Conservation (phyloP, 92 coral and sea anemone species). For the Blastomussa wellsi region DNA sequence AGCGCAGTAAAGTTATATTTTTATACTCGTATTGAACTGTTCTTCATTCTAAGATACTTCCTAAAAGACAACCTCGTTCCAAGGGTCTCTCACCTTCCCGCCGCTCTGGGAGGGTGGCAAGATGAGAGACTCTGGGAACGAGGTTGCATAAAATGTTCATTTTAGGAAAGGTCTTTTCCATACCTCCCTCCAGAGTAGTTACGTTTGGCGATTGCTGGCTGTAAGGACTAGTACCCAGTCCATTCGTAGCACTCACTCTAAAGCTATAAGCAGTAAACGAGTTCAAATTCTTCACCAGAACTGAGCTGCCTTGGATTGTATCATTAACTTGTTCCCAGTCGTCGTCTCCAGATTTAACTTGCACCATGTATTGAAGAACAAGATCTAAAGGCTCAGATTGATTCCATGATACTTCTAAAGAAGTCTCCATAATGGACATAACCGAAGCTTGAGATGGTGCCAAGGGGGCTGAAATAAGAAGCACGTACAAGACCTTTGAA, state of each 20-base stretch:
- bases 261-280: constrained; percentile 69
- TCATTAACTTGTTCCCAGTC: constrained; percentile 67
- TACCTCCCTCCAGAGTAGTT: constrained; percentile 68
- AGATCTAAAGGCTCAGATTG: constrained; percentile 58
- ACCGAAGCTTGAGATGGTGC: constrained; percentile 54
- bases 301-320: constrained; percentile 41
- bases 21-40: no score
- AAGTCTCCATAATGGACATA: constrained; percentile 59
- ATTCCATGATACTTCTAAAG: constrained; percentile 76
- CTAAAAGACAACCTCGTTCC: no score
- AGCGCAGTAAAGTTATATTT: no score
- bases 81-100: no score
- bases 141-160: not conserved
- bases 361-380: constrained; percentile 63
- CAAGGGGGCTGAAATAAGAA: constrained; percentile 64
- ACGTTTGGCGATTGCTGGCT: constrained; percentile 61
- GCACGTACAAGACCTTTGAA: not conserved
- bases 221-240: constrained; percentile 75
- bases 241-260: constrained; percentile 80
- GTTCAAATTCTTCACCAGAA: constrained; percentile 44
- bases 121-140: no score
- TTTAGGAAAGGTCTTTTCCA: not conserved
- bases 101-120: no score
- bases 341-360: constrained; percentile 52
- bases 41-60: no score